Percentiles rank a stretch among this genome's conserved stretches.
Conservation (phyloP, 2,888 invertebrate genomes). For the Trachelus tabidus region DNA sequence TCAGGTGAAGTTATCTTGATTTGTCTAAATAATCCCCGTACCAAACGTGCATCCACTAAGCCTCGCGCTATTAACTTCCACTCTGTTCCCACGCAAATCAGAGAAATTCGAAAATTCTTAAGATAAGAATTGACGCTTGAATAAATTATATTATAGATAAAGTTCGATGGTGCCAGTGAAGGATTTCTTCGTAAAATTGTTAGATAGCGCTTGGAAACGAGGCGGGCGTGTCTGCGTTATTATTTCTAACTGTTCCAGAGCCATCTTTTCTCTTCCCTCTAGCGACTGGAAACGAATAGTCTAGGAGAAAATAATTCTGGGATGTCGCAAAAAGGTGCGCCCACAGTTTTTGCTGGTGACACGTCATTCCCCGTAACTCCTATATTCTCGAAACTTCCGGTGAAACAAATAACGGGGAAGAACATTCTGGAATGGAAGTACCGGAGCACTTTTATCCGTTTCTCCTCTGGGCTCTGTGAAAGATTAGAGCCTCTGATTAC, state of each 20-base stretch:
- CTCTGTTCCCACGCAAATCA: background rate
- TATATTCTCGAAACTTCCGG: background rate
- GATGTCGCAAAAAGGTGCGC: conserved; percentile 15
- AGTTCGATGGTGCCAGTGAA: background rate
- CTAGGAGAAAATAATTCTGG: conserved; percentile 15
- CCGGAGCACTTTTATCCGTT: background rate
- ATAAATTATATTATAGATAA: background rate
- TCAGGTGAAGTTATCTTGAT: conserved; percentile 52
- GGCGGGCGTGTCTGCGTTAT: background rate
- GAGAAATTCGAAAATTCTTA: background rate
- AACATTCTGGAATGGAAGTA: background rate
- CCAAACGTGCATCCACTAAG: conserved; percentile 40
- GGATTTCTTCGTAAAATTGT: background rate
- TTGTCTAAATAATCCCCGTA: conserved; percentile 60
- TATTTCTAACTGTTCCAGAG: background rate
- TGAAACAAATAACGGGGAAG: background rate
- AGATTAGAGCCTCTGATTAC: background rate
- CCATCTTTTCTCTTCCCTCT: background rate
- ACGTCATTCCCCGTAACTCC: conserved; percentile 31
- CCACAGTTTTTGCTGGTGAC: conserved; percentile 32
- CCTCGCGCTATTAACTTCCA: background rate
- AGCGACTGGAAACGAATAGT: background rate
- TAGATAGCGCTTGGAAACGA: background rate
- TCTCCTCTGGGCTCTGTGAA: background rate
- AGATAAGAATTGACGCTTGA: background rate